A percentile compares a stretch with the other conserved stretches of the same genome.
Evolutionary conservation across 2,888 invertebrate genomes (phyloP).

Genomic region (Troides oblongomaculatus): DNA sequence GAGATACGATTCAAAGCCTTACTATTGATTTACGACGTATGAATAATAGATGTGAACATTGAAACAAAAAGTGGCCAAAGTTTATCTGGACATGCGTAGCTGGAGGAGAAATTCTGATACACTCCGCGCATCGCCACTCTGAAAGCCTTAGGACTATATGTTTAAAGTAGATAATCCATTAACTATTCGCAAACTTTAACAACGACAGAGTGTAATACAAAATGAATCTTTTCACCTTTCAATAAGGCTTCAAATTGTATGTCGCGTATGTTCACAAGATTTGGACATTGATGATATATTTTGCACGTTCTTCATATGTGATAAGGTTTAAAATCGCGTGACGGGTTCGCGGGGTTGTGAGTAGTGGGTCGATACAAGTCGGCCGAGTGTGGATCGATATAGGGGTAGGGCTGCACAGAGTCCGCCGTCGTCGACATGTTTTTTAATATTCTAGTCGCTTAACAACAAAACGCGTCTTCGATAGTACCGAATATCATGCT

Average conservation of each 20-base stretch:
- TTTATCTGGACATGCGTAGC: conserved; percentile 70
- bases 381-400: conserved; percentile 64
- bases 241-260: conserved; percentile 66
- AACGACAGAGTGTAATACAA: conserved; percentile 47
- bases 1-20: conserved; percentile 1
- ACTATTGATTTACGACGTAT: conserved; percentile 17
- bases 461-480: conserved; percentile 29
- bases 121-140: conserved; percentile 50
- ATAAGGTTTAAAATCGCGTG: conserved; percentile 64
- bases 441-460: conserved; percentile 50
- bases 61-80: conserved; percentile 38
- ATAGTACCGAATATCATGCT: too few species aligned
- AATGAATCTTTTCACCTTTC: conserved; percentile 58
- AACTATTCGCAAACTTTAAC: conserved; percentile 44
- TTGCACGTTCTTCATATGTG: conserved; percentile 44
- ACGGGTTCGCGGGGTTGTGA: conserved; percentile 48
- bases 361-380: conserved; percentile 68
- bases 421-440: conserved; percentile 39
- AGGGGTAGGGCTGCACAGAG: conserved; percentile 49
- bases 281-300: conserved; percentile 37
- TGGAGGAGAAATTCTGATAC: conserved; percentile 52
- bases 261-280: conserved; percentile 37
- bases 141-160: conserved; percentile 58
- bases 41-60: conserved; percentile 18
- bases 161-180: conserved; percentile 70